Evolutionary conservation across 2,888 invertebrate species (phyloP).

Genomic region (Bugula neritina): DNA sequence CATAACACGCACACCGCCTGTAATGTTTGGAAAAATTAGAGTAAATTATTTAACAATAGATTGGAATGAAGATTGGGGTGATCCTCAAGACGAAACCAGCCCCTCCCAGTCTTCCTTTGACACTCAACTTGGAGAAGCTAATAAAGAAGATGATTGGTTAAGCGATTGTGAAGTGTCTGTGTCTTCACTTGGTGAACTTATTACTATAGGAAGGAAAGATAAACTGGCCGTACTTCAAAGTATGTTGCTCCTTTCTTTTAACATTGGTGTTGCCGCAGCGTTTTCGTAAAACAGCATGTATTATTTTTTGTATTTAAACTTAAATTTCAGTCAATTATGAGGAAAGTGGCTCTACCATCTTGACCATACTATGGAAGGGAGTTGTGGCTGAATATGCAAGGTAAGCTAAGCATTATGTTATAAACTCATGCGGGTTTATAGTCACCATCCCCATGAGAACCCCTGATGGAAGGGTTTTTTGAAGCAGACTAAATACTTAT

Average conservation of each 20-base stretch:
- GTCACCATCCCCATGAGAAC: too few relatives aligned
- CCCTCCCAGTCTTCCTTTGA: too few relatives aligned
- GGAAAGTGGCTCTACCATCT: background rate
- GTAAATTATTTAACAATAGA: constrained; percentile 31
- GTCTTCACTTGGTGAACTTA: constrained; percentile 67
- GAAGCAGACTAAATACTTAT: too few relatives aligned
- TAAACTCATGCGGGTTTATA: too few relatives aligned
- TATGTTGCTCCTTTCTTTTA: constrained; percentile 48
- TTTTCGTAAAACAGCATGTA: too few relatives aligned
- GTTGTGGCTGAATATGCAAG: constrained; percentile 15
- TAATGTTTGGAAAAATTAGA: too few relatives aligned
- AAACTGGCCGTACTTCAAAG: constrained; percentile 63
- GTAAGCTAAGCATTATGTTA: too few relatives aligned
- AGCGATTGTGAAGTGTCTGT: constrained; percentile 14
- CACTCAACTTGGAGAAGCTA: background rate
- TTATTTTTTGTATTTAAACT: too few relatives aligned
- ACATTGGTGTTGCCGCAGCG: too few relatives aligned
- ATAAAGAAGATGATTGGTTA: constrained; percentile 22
- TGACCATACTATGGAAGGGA: constrained; percentile 14
- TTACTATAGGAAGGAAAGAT: constrained; percentile 64
- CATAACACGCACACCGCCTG: too few relatives aligned
- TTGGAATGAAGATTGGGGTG: constrained; percentile 48
- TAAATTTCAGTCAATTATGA: constrained; percentile 19
- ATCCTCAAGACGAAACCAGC: constrained; percentile 31
- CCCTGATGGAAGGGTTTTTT: too few relatives aligned